phyloP scores from a whole-genome alignment of 2,113 vertebrate genomes.

The Odocoileus virginianus region DNA sequence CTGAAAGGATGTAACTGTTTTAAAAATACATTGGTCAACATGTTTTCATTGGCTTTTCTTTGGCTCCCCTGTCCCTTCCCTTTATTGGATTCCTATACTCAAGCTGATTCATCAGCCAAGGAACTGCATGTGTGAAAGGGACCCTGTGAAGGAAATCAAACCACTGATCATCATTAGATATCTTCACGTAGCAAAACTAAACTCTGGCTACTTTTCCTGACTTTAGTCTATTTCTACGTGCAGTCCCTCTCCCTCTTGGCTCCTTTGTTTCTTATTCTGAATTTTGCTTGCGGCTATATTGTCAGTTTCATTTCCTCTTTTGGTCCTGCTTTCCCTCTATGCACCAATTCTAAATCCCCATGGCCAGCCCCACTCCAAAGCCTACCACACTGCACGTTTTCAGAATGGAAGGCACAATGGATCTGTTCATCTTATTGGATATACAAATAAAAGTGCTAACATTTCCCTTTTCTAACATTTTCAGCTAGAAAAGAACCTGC shows the following conservation, averaged over 20 bases:
- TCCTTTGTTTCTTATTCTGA: not conserved
- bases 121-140: not conserved
- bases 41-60: not conserved
- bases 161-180: not conserved
- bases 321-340: not conserved
- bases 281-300: not conserved
- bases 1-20: conserved; percentile 9
- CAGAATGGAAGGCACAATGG: not conserved
- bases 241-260: not conserved
- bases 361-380: not conserved
- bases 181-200: not conserved
- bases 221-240: not conserved
- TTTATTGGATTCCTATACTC: not conserved
- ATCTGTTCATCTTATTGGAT: not conserved
- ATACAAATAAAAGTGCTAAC: not conserved
- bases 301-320: not conserved
- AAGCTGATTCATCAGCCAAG: not conserved
- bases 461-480: not conserved
- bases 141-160: not conserved
- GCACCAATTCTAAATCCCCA: not conserved
- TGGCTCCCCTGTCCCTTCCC: not conserved
- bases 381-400: not conserved
- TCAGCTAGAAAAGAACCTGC: not conserved
- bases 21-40: not conserved
- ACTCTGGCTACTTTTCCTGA: not conserved